Conservation (phyloP, 2,888 invertebrate species). For the Zygothrica quintamaculata region DNA sequence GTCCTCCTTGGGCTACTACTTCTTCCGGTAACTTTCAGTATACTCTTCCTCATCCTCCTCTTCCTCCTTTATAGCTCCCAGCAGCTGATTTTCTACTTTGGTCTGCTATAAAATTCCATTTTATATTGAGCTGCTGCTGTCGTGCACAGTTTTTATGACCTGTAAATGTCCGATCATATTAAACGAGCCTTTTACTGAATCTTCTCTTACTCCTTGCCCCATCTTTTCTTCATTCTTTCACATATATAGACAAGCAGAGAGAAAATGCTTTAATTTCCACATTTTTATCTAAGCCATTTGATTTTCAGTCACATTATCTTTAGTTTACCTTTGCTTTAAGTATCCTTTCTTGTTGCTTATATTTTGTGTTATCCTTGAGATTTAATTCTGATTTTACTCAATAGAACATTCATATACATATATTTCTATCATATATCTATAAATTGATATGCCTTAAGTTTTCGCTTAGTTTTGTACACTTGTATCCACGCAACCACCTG, state of each 20-base stretch:
- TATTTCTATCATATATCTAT: too few species aligned
- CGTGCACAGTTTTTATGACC: constrained; percentile 51
- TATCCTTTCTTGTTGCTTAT: neutral
- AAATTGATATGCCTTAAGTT: too few species aligned
- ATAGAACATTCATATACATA: too few species aligned
- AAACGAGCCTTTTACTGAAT: constrained; percentile 3
- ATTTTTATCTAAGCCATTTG: too few species aligned
- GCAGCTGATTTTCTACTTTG: constrained; percentile 8
- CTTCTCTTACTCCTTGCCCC: too few species aligned
- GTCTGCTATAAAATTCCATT: constrained; percentile 60
- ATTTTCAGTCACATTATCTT: too few species aligned
- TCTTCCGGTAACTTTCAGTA: constrained; percentile 14
- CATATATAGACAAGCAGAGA: too few species aligned
- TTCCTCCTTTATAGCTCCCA: neutral
- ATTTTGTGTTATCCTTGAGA: neutral
- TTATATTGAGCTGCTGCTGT: constrained; percentile 53
- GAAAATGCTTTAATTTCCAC: too few species aligned
- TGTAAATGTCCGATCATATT: constrained; percentile 31
- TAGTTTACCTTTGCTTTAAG: too few species aligned
- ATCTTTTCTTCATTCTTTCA: too few species aligned
- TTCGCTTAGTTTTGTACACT: too few species aligned
- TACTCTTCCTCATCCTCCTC: neutral
- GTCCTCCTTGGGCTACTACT: constrained; percentile 32
- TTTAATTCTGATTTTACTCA: neutral
- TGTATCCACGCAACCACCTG: too few species aligned